A percentile compares a stretch with the other conserved stretches of the same genome.
These are phyloP conservation scores for Lichenostomus cassidix DNA, from an alignment of 2,113 vertebrate species.

Conservation along the genomic window DNA sequence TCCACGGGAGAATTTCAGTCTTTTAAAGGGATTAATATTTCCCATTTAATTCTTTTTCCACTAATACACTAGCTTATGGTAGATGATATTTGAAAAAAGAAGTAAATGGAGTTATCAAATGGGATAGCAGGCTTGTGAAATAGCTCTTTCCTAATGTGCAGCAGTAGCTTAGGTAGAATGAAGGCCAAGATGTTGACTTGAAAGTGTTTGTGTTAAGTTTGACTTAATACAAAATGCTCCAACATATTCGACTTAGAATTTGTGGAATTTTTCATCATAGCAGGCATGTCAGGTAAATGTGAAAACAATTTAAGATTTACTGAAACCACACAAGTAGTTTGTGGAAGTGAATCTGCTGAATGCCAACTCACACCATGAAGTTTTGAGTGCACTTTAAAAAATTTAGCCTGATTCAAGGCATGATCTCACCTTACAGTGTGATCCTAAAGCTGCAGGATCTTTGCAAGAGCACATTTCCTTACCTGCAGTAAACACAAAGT, in stretches of 20 bases:
- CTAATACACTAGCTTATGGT: neutral
- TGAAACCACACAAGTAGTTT: neutral
- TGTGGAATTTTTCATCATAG: neutral
- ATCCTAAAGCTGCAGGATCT: neutral
- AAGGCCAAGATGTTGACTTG: neutral
- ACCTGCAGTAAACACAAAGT: neutral
- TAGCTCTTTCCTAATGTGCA: neutral
- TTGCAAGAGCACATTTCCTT: neutral
- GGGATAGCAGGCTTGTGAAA: neutral
- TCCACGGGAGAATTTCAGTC: neutral
- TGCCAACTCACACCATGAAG: neutral
- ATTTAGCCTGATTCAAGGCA: neutral
- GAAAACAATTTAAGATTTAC: neutral
- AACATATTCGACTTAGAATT: neutral
- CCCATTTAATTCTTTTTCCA: neutral
- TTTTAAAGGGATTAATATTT: neutral
- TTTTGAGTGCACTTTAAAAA: neutral
- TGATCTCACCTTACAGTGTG: neutral
- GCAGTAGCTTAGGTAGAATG: neutral
- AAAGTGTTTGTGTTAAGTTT: neutral
- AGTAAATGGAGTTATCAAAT: neutral
- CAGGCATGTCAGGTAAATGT: neutral
- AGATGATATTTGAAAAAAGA: neutral
- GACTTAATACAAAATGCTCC: neutral
- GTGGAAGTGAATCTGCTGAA: neutral